Percentiles rank a stretch among this genome's conserved stretches.
Evolutionary conservation across 2,797 vertebrate genomes (phyloP).

Genomic region (Smutsia temminckii): DNA sequence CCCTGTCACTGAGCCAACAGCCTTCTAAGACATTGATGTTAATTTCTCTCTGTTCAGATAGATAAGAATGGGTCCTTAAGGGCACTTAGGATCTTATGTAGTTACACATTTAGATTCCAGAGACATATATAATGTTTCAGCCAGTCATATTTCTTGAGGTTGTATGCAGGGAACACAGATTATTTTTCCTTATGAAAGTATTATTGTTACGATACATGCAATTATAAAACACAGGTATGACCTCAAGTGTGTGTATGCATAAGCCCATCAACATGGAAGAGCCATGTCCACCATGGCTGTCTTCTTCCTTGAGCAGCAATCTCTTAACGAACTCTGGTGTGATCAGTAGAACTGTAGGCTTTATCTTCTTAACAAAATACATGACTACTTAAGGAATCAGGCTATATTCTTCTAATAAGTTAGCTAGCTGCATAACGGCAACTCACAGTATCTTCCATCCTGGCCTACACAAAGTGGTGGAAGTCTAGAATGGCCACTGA

Average conservation of each 20-base stretch:
- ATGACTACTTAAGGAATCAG: background rate
- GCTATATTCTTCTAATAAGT: background rate
- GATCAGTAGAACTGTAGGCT: background rate
- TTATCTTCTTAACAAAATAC: background rate
- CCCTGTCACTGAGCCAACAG: background rate
- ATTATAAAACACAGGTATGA: background rate
- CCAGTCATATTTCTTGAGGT: background rate
- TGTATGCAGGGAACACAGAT: background rate
- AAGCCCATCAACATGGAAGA: background rate
- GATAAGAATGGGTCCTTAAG: background rate
- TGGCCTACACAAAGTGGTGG: background rate
- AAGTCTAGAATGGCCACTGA: background rate
- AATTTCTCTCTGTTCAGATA: background rate
- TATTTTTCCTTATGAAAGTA: background rate
- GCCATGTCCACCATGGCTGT: background rate
- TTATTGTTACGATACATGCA: background rate
- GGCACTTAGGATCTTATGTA: background rate
- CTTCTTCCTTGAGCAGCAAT: background rate
- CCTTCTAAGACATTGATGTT: background rate
- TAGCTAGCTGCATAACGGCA: background rate
- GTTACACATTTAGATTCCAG: background rate
- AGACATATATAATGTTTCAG: background rate
- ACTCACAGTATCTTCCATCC: background rate
- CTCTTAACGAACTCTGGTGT: background rate
- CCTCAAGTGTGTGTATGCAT: fast-evolving